Conservation (phyloP, 1,140 invertebrate species). For the Tribolium castaneum region DNA sequence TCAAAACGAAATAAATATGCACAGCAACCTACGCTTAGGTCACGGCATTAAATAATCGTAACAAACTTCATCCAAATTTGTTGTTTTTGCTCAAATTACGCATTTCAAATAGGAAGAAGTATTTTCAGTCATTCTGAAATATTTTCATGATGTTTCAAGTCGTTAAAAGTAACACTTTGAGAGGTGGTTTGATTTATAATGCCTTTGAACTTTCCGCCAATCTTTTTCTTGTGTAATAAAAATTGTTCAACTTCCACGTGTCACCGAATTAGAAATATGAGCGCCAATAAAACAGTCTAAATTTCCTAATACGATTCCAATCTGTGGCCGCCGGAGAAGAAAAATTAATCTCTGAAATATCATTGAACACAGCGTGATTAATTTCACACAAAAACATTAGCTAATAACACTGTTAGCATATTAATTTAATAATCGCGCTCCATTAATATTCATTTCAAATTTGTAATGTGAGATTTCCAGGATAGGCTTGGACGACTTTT, state of each 20-base stretch:
- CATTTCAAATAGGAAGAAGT: too few species aligned
- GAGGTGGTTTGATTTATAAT: background rate
- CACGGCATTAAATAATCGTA: too few species aligned
- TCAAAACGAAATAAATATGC: too few species aligned
- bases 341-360: background rate
- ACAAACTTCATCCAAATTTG: too few species aligned
- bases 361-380: background rate
- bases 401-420: slow-evolving; percentile 3
- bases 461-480: slow-evolving; percentile 15
- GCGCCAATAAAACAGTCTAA: background rate
- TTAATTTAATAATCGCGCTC: slow-evolving; percentile 12
- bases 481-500: background rate
- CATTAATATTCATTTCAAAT: slow-evolving; percentile 22
- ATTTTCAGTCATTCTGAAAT: too few species aligned
- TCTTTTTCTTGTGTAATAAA: background rate
- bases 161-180: background rate
- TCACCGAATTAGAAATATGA: background rate
- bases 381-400: background rate
- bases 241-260: background rate
- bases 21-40: too few species aligned
- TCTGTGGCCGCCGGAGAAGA: background rate
- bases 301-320: background rate
- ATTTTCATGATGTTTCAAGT: background rate
- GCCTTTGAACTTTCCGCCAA: background rate
- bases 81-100: too few species aligned